Percentiles rank a stretch among this genome's conserved stretches.
Evolutionary conservation across 2,888 invertebrate genomes (phyloP).

Genomic region (Drosophila cyrtoloma): DNA sequence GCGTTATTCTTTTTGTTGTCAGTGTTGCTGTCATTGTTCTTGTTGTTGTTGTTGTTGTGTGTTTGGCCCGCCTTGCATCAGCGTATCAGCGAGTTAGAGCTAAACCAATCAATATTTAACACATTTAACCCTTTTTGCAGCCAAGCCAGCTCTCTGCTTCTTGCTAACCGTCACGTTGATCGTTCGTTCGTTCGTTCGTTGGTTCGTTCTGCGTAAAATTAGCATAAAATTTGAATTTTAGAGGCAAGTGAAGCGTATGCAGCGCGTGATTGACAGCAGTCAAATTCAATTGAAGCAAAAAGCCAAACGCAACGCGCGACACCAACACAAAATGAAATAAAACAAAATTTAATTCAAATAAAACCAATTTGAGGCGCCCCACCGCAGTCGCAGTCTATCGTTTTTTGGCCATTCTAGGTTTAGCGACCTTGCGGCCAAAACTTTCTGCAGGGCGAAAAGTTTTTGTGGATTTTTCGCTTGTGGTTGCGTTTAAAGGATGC

Average conservation of each 20-base stretch:
- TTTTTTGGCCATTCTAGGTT: conserved; percentile 53
- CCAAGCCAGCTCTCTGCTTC: conserved; percentile 26
- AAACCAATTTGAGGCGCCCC: conserved; percentile 67
- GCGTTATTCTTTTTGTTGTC: conserved; percentile 38
- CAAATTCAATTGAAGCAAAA: conserved; percentile 77
- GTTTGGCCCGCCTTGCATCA: conserved; percentile 40
- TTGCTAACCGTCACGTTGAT: conserved; percentile 48
- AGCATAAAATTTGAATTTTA: conserved; percentile 81
- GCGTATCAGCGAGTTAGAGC: conserved; percentile 55
- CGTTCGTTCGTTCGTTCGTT: conserved; percentile 43
- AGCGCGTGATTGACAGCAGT: conserved; percentile 80
- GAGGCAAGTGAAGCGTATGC: conserved; percentile 79
- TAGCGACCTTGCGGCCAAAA: conserved; percentile 70
- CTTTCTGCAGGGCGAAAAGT: conserved; percentile 61
- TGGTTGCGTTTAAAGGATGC: conserved; percentile 40
- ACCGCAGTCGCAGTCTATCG: conserved; percentile 39
- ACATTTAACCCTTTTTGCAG: conserved; percentile 76
- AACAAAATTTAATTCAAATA: conserved; percentile 80
- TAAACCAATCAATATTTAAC: conserved; percentile 80
- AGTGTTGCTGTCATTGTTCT: conserved; percentile 18
- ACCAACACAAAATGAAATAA: conserved; percentile 64
- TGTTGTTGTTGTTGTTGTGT: conserved; percentile 6
- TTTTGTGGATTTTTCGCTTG: conserved; percentile 45
- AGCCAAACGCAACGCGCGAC: conserved; percentile 40
- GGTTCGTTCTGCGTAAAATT: conserved; percentile 70